Percentiles rank a stretch among this genome's conserved stretches.
Conservation (phyloP, 2,797 vertebrate species). For the Cottoperca gobio region DNA sequence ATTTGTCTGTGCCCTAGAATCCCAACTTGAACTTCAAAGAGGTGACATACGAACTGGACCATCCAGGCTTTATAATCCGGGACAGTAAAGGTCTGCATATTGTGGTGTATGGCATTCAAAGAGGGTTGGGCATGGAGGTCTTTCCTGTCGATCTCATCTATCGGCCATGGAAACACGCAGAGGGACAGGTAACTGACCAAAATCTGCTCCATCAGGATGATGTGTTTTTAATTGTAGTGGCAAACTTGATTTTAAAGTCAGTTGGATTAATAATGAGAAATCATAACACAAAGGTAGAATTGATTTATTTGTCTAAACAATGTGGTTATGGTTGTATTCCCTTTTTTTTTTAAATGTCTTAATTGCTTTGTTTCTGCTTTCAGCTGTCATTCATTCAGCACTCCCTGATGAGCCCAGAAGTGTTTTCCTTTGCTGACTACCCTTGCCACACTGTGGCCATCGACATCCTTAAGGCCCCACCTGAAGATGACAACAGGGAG, state of each 20-base stretch:
- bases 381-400: constrained; percentile 99
- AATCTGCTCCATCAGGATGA: neutral
- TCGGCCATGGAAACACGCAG: constrained; percentile 98
- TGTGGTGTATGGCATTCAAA: constrained; percentile 96
- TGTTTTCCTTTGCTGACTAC: constrained; percentile 99
- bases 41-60: constrained; percentile 98
- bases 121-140: constrained; percentile 95
- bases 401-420: constrained; percentile 96
- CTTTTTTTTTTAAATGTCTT: neutral
- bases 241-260: neutral
- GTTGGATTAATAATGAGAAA: neutral
- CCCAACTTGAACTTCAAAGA: constrained; percentile 98
- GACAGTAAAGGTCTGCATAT: constrained; percentile 98
- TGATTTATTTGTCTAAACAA: neutral
- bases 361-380: neutral
- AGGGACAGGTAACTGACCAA: constrained; percentile 91
- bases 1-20: constrained; percentile 84
- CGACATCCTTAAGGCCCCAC: constrained; percentile 98
- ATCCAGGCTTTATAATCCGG: constrained; percentile 95
- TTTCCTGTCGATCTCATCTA: constrained; percentile 99
- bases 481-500: constrained; percentile 99
- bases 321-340: neutral
- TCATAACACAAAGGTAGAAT: neutral
- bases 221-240: neutral
- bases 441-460: constrained; percentile 97